Evolutionary conservation across 2,888 invertebrate genomes (phyloP).

Genomic region (Acronicta aceris): DNA sequence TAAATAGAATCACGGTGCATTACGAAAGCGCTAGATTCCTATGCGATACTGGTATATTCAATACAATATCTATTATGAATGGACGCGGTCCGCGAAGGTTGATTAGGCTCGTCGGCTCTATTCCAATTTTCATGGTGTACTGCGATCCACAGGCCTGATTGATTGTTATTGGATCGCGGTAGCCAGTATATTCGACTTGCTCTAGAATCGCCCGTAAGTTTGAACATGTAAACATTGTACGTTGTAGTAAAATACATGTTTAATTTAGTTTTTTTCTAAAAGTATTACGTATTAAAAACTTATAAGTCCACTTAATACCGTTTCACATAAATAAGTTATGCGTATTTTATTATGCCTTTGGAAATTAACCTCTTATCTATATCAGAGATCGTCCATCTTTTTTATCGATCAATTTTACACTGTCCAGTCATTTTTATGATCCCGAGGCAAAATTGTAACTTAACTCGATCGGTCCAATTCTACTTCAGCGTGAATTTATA

Average conservation of each 20-base stretch:
- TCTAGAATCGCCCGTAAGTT: conserved; percentile 30
- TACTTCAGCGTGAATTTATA: conserved; percentile 63
- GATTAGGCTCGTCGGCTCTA: conserved; percentile 77
- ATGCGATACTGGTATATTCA: conserved; percentile 77
- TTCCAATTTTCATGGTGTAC: conserved; percentile 82
- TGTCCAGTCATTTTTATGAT: conserved; percentile 56
- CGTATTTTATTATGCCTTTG: conserved; percentile 27
- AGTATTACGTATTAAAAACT: no score
- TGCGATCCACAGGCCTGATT: conserved; percentile 76
- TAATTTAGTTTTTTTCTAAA: background rate
- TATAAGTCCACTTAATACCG: no score
- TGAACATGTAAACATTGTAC: conserved; percentile 7
- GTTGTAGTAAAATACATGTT: background rate
- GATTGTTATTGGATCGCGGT: conserved; percentile 74
- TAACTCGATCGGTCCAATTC: conserved; percentile 54
- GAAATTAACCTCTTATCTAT: conserved; percentile 41
- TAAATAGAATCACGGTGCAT: conserved; percentile 70
- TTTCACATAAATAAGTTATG: background rate
- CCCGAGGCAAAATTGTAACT: conserved; percentile 60
- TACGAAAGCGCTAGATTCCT: conserved; percentile 73
- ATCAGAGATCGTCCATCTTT: conserved; percentile 44
- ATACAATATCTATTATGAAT: conserved; percentile 83
- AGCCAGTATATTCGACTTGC: conserved; percentile 36
- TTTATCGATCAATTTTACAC: conserved; percentile 53
- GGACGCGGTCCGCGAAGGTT: conserved; percentile 71